Base-by-base conservation (phyloP, 2,797 vertebrate genomes). In the Sebastes kiyomatsui region DNA sequence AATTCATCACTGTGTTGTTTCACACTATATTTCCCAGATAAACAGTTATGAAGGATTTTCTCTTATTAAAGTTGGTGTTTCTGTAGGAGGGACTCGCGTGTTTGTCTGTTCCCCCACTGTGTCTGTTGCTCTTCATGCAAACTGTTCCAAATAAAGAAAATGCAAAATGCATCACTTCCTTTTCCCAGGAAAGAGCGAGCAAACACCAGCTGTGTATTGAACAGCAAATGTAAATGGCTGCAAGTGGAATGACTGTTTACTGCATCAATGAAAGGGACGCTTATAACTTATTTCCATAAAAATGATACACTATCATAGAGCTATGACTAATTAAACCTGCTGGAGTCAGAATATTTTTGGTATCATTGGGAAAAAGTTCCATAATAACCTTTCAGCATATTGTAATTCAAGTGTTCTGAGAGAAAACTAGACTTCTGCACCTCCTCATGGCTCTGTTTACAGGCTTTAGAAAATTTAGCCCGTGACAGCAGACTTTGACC, bases 61-160 rank as follows among this genome's bases (percentile, higher is more conserved):
- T 9, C 2, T 14, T 8, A 14, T 6, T 28, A 3, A 18, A 30
- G 23, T 28, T 33, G 32, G 4, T 62, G 8, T 77, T 22, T 55
- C 72, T 77, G 32, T 38, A 73, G 46, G 72, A 71, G 81, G 79
- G 4, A 52, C 59, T 67, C 3, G 7, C 69, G 68, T 66, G 11
- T 61, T 62, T 56, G 58, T 46, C 13, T 2, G 6, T 59, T 58
- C n/a, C 25, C 6, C 7, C 6, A 11, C 30, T 23, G 35, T 23
- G 35, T 23, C 22, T 27, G 66, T 12, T 61, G 32, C 59, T 42
- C 28, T 32, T 38, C 38, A 60, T 65, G 42, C 59, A 77, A 67
- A 77, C 2, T n/a, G 2, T 32, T 83, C 69, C 42, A 86, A 65
- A 88, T 81, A 70, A 65, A 83, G 75, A 61, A 69, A 72, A 61